Conservation (phyloP, 1,140 invertebrate species). For the Aphis craccivora region DNA sequence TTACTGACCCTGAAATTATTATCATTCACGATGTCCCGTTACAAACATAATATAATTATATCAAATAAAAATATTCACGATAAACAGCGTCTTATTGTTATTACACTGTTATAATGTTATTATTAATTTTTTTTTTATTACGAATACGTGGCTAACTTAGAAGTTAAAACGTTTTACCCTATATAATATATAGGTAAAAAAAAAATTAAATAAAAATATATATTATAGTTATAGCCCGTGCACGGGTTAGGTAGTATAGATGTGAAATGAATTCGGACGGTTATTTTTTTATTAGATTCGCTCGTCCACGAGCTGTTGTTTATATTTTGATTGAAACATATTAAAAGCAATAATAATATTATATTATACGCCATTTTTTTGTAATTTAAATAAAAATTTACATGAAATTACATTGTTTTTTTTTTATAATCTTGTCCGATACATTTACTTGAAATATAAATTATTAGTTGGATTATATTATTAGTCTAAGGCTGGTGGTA, state of each 20-base stretch:
- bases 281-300: conserved; percentile 49
- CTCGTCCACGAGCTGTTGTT: not conserved
- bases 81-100: not conserved
- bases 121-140: not conserved
- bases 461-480: not conserved
- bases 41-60: not conserved
- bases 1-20: not conserved
- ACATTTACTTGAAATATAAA: not conserved
- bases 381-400: conserved; percentile 46
- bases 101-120: conserved; percentile 26
- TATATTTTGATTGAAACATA: conserved; percentile 34
- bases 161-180: not conserved
- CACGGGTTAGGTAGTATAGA: not conserved
- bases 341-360: conserved; percentile 46
- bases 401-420: not conserved
- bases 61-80: conserved; percentile 8
- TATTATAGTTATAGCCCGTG: not conserved
- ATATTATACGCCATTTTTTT: conserved; percentile 42
- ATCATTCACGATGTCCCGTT: not conserved
- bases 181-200: not conserved
- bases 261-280: conserved; percentile 1
- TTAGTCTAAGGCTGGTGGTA: not conserved
- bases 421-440: not conserved
- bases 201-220: not conserved
- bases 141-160: not conserved